Conservation (phyloP, 2,888 invertebrate species). For the Hecatera dysodea region DNA sequence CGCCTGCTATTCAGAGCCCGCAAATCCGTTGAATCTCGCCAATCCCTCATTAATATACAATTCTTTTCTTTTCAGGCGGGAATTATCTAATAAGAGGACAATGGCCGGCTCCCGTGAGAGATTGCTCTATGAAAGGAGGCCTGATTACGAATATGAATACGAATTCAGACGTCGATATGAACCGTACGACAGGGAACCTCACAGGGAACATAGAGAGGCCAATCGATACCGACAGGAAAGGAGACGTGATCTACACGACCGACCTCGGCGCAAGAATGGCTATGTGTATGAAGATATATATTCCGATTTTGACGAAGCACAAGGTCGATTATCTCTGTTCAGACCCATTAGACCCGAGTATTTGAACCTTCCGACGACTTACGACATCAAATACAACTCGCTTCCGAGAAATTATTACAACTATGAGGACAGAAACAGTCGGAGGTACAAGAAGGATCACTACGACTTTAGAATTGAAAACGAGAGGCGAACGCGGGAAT, state of each 20-base stretch:
- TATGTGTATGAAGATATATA: constrained; percentile 89
- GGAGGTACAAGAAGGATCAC: constrained; percentile 84
- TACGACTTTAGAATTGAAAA: constrained; percentile 87
- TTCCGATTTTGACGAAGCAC: constrained; percentile 88
- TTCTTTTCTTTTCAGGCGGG: constrained; percentile 78
- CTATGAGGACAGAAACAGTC: constrained; percentile 78
- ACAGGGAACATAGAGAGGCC: constrained; percentile 64
- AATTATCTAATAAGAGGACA: constrained; percentile 75
- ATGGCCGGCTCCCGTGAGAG: constrained; percentile 88
- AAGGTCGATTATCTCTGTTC: constrained; percentile 86
- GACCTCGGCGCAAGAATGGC: constrained; percentile 84
- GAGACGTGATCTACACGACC: constrained; percentile 65
- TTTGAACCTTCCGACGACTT: constrained; percentile 83
- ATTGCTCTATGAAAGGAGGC: constrained; percentile 83
- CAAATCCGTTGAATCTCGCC: constrained; percentile 66
- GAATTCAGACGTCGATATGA: constrained; percentile 77
- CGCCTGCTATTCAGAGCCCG: constrained; percentile 48
- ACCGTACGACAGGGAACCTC: constrained; percentile 66
- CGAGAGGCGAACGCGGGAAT: constrained; percentile 75
- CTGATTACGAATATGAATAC: constrained; percentile 79
- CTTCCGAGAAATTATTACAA: constrained; percentile 85
- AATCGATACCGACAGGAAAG: constrained; percentile 75
- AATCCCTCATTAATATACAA: constrained; percentile 71
- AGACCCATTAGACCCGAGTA: constrained; percentile 89
- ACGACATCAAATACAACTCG: constrained; percentile 86